Evolutionary conservation across 2,888 invertebrate genomes (phyloP).

Genomic region (Hydriomena furcata): DNA sequence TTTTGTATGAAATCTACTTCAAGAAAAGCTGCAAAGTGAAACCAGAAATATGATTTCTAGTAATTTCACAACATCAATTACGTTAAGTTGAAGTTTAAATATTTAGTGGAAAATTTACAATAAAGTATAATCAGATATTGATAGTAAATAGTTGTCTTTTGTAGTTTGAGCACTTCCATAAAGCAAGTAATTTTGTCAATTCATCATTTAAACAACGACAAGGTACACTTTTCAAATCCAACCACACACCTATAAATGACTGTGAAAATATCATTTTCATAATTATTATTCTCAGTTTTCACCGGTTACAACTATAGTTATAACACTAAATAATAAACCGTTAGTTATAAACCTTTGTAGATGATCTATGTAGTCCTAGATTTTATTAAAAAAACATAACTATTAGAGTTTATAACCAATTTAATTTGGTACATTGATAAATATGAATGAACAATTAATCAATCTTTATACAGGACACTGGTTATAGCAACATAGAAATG

Average conservation of each 20-base stretch:
- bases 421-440: slow-evolving; percentile 12
- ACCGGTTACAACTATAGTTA: slow-evolving; percentile 19
- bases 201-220: neutral
- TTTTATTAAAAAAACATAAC: slow-evolving; percentile 14
- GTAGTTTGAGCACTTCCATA: slow-evolving; percentile 3
- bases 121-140: too few species aligned
- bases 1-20: too few species aligned
- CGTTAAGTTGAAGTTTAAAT: neutral
- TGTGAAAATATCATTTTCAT: slow-evolving; percentile 29
- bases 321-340: slow-evolving; percentile 24
- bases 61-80: neutral
- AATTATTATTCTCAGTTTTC: slow-evolving; percentile 20
- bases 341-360: slow-evolving; percentile 11
- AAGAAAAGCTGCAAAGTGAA: too few species aligned
- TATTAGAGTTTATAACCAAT: slow-evolving; percentile 13
- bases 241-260: slow-evolving; percentile 22
- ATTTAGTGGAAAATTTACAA: neutral
- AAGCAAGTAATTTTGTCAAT: slow-evolving; percentile 19
- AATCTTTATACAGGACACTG: slow-evolving; percentile 7
- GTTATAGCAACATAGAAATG: neutral
- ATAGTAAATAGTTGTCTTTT: slow-evolving; percentile 10
- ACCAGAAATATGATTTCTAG: too few species aligned
- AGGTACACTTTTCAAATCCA: neutral
- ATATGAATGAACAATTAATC: slow-evolving; percentile 7
- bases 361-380: slow-evolving; percentile 1